These are phyloP conservation scores for Epinotia ramella DNA, from an alignment of 2,888 invertebrate genomes.

Conservation along the genomic window DNA sequence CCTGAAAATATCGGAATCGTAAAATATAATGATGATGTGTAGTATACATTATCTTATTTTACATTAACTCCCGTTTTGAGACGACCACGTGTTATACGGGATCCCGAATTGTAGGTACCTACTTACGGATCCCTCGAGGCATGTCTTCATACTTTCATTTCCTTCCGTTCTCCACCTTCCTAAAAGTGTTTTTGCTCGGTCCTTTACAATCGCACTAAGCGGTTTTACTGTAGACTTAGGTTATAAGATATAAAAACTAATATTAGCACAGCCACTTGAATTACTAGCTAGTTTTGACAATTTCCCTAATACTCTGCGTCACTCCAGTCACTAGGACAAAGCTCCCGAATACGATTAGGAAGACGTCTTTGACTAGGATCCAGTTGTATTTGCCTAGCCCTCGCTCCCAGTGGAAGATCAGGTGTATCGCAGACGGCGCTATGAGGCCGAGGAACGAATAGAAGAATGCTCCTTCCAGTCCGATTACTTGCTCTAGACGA, in stretches of 20 bases:
- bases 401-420: slow-evolving; percentile 88
- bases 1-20: background rate
- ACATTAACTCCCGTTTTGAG: background rate
- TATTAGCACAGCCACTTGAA: slow-evolving; percentile 44
- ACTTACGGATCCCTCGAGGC: too few relatives aligned
- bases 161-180: background rate
- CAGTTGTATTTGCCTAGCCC: slow-evolving; percentile 88
- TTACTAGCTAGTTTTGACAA: slow-evolving; percentile 58
- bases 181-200: background rate
- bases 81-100: background rate
- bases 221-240: background rate
- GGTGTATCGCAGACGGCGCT: slow-evolving; percentile 90
- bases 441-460: slow-evolving; percentile 90
- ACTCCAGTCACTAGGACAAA: slow-evolving; percentile 89
- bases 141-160: too few relatives aligned
- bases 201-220: background rate
- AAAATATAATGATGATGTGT: background rate
- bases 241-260: slow-evolving; percentile 38
- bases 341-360: slow-evolving; percentile 86
- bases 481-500: slow-evolving; percentile 77
- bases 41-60: background rate
- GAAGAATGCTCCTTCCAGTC: slow-evolving; percentile 84
- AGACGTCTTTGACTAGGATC: slow-evolving; percentile 88
- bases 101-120: background rate
- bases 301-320: slow-evolving; percentile 78